Base-by-base conservation (phyloP, 2,888 invertebrate genomes). In the Caenorhabditis afra region DNA sequence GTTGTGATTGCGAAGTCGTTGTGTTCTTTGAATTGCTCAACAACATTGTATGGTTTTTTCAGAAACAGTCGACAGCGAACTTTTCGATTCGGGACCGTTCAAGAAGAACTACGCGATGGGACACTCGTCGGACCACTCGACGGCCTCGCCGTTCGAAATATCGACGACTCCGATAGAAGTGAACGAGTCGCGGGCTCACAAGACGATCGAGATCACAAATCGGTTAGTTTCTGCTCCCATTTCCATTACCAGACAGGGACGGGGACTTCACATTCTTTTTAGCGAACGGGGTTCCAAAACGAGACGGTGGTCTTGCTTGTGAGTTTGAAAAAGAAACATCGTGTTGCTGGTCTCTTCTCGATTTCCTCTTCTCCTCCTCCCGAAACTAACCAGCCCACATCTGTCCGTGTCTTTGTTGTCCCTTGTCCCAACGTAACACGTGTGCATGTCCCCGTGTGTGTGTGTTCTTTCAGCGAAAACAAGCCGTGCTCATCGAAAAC, bases 111-210 rank as follows among this genome's bases (percentile, higher is more conserved):
- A 83, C 53, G 83, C 81, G 39, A 68, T 79, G 58, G 79, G 74
- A 16, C 62, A 79, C 18, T 37, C 29, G 29, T 29, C 67, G 20
- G 79, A 81, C 44, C 87, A 87, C 66, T 83, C 83, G 47, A 88
- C 96, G 84, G 96, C 96, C 4, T 96, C 97, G 8, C 96, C 97
- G 0, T 98, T 97, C 91, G 97, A 98, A 91, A 95, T 97, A 47
- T 96, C 97, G 0, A 96, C 97, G 92, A 97, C 97, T 91, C 98
- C 98, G 49, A 98, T 98, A 89, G 97, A 98, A 91, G 95, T 96
- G 91, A 95, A 96, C 81, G 96, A 97, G 92, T 95, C 95, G 91
- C 96, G 96, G 90, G 93, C 95, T 45, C 94, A 95, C 65, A 94
- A 96, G 79, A 96, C 96, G 90, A 92, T 95, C 22, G 95, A 96